Conservation (phyloP, 2,113 vertebrate genomes). For the Panurus biarmicus region DNA sequence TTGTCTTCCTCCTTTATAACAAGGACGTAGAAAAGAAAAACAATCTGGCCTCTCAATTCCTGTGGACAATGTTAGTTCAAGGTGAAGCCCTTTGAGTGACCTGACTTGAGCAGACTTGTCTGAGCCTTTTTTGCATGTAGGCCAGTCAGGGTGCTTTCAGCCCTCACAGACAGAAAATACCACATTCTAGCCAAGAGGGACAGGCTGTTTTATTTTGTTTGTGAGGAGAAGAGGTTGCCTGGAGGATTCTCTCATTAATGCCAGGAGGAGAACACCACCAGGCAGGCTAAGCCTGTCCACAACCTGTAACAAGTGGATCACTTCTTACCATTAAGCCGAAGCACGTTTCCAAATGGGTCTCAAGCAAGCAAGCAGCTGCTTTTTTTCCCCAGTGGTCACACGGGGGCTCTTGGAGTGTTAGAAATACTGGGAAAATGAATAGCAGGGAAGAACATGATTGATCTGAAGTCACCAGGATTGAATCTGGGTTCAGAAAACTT, state of each 20-base stretch:
- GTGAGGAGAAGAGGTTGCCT: neutral
- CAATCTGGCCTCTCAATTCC: neutral
- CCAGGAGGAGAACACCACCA: neutral
- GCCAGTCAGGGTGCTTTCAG: neutral
- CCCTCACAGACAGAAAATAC: neutral
- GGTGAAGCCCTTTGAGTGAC: neutral
- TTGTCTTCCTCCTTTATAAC: neutral
- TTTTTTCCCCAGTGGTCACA: neutral
- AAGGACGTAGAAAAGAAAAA: neutral
- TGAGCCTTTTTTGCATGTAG: neutral
- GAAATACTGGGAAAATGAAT: neutral
- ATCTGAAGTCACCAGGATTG: neutral
- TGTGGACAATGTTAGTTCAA: neutral
- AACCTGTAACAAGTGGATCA: neutral
- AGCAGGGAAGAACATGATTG: neutral
- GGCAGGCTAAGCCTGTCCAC: neutral
- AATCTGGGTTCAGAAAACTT: neutral
- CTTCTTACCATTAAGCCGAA: neutral
- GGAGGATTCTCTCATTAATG: neutral
- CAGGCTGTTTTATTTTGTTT: neutral
- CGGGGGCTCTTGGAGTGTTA: neutral
- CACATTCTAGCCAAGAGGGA: neutral
- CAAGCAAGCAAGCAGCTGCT: neutral
- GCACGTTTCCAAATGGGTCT: fast-evolving
- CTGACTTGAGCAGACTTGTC: neutral